A percentile compares a stretch with the other conserved stretches of the same genome.
phyloP scores from a whole-genome alignment of 2,888 invertebrate species.

The Heliconius erato region DNA sequence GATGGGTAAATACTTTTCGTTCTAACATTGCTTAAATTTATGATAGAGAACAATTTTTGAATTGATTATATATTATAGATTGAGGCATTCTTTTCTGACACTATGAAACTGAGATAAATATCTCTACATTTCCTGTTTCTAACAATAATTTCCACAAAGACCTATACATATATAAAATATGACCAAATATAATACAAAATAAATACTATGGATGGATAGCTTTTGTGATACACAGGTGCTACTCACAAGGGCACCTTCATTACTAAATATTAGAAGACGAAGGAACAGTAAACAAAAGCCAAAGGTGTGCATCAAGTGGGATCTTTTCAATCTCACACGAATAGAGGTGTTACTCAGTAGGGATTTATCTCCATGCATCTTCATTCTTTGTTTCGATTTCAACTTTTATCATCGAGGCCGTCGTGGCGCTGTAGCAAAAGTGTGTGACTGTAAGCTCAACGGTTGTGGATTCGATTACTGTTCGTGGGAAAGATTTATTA shows the following conservation, averaged over 20 bases:
- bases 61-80: neutral
- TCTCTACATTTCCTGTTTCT: neutral
- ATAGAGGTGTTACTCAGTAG: slow-evolving; percentile 26
- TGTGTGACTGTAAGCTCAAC: too few relatives aligned
- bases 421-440: too few relatives aligned
- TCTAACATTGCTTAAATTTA: neutral
- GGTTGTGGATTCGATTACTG: too few relatives aligned
- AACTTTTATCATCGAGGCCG: neutral
- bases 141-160: neutral
- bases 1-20: too few relatives aligned
- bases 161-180: neutral
- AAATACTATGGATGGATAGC: neutral
- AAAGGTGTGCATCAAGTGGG: slow-evolving; percentile 24
- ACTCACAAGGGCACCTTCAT: slow-evolving; percentile 21
- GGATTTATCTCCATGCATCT: slow-evolving; percentile 16
- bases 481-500: too few relatives aligned
- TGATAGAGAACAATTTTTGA: neutral
- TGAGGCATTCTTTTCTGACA: too few relatives aligned
- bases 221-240: slow-evolving; percentile 1
- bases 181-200: neutral
- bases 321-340: slow-evolving; percentile 31
- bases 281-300: slow-evolving; percentile 14
- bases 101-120: neutral
- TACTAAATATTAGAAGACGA: slow-evolving; percentile 26
- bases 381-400: slow-evolving; percentile 17